Evolutionary conservation across 2,888 invertebrate species (phyloP).

Genomic region (Crioceris asparagi): DNA sequence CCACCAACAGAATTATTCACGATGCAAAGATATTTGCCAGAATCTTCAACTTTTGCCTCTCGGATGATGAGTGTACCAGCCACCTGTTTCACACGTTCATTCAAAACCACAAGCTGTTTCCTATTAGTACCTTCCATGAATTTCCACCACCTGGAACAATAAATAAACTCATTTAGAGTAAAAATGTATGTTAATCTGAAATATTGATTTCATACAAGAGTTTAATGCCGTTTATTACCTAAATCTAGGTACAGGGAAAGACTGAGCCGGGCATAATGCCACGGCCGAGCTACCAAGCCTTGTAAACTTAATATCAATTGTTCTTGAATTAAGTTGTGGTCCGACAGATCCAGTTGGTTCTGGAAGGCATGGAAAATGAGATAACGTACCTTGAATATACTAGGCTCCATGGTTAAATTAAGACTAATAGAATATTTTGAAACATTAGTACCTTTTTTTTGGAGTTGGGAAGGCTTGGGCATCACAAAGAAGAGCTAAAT

Average conservation of each 20-base stretch:
- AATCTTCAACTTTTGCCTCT: constrained; percentile 84
- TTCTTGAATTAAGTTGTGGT: constrained; percentile 50
- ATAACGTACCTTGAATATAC: constrained; percentile 13
- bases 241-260: constrained; percentile 61
- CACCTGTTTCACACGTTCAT: constrained; percentile 83
- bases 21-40: constrained; percentile 88
- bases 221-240: too few relatives aligned
- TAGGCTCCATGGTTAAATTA: too few relatives aligned
- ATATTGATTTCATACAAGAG: background rate
- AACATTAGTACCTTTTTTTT: constrained; percentile 45
- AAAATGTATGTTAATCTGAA: background rate
- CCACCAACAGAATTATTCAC: constrained; percentile 92
- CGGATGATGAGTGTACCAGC: constrained; percentile 89
- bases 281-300: constrained; percentile 36
- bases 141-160: constrained; percentile 85
- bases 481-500: constrained; percentile 41
- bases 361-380: constrained; percentile 28
- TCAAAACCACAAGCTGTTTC: constrained; percentile 79
- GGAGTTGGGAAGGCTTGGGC: constrained; percentile 48
- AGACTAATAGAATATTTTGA: too few relatives aligned
- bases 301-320: constrained; percentile 40
- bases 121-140: constrained; percentile 79
- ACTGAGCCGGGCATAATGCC: constrained; percentile 63
- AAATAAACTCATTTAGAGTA: constrained; percentile 10
- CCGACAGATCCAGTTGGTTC: constrained; percentile 59